Evolutionary conservation across 2,113 vertebrate species (phyloP).

Genomic region (Nannospalax galili): DNA sequence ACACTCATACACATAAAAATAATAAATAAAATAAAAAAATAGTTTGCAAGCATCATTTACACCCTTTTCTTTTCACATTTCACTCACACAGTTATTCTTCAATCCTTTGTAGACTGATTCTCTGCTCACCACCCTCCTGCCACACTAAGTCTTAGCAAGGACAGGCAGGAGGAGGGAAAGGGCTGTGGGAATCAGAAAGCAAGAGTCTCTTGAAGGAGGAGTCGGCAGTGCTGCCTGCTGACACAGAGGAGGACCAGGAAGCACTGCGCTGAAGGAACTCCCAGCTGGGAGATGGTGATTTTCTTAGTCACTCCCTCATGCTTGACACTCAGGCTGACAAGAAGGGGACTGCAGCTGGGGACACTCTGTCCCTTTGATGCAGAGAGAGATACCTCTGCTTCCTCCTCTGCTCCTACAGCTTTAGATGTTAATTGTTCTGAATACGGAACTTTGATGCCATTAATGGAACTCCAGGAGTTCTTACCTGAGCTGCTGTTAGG

Average conservation of each 20-base stretch:
- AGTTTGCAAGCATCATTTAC: background rate
- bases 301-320: background rate
- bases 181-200: background rate
- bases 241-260: background rate
- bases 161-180: background rate
- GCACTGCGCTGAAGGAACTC: background rate
- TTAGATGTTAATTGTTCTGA: too few species aligned
- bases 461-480: too few species aligned
- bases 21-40: too few species aligned
- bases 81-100: background rate
- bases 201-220: background rate
- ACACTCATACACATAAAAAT: too few species aligned
- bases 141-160: background rate
- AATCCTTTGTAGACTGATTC: background rate
- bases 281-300: background rate
- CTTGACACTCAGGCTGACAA: too few species aligned
- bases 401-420: too few species aligned
- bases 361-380: too few species aligned
- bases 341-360: too few species aligned
- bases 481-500: too few species aligned
- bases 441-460: too few species aligned
- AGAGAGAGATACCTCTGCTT: too few species aligned
- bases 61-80: background rate
- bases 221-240: background rate
- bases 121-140: background rate